Evolutionary conservation across 2,113 vertebrate species (phyloP), one percentile per base, ranked within the genome.

Genomic region (Empidonax traillii): DNA sequence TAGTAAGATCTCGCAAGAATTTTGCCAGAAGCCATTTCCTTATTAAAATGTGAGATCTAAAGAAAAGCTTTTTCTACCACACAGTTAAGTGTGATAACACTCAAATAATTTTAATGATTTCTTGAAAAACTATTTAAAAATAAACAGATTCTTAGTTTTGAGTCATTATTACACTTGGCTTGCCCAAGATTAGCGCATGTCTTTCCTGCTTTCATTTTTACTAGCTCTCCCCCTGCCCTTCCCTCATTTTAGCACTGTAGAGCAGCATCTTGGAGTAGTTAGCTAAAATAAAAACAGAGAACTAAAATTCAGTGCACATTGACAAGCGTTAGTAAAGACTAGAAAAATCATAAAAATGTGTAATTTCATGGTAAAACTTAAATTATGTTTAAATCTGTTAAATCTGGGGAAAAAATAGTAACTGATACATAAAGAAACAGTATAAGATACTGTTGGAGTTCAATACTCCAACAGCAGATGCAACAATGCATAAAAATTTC

Each of bases 81-180:
- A 22, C 79, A 89, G 79, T 92, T 80, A 88, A 97, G 95, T 96
- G 95, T 96, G 92, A 96, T 89, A 89, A 85, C 80, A 78, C 28
- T 94, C 61, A 80, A 90, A 52, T 87, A 73, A 49, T 82, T 81
- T 66, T n/a, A 69, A 84, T 66, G 23, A 82, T 75, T 90, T 87
- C 8, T 77, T 86, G 22, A 75, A 87, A 91, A 96, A 23, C 5
- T 68, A 43, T 83, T 82, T 83, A 1, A 86, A 90, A 81, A 78
- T 1, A 75, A 90, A 25, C 41, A 33, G 3, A 71, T 93, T 68
- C 30, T 55, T 89, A 72, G 74, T 87, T 95, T 88, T 85, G 41
- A 94, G 75, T 90, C 52, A 46, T 84, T 90, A 76, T 95, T 94
- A 89, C 27, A 81, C 85, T 87, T 87, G 68, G 44, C 63, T 77